Evolutionary conservation across 2,888 invertebrate species (phyloP).

Genomic region (Micoletzkya japonica): DNA sequence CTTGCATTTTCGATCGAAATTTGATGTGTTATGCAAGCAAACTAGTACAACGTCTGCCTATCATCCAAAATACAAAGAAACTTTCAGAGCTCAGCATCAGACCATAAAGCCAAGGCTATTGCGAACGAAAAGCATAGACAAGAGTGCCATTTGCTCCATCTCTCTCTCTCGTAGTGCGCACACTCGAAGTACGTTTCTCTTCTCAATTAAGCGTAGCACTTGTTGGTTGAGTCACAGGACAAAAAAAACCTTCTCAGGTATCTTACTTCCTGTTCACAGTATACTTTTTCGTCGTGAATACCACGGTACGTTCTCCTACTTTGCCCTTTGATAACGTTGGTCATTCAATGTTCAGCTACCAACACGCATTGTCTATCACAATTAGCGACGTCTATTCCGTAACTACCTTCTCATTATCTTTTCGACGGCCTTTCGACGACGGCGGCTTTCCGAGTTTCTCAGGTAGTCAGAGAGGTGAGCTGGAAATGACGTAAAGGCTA

Average conservation of each 20-base stretch:
- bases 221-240: neutral
- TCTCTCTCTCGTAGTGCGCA: constrained; percentile 16
- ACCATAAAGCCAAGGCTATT: neutral
- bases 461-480: no score
- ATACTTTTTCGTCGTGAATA: constrained; percentile 17
- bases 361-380: constrained; percentile 6
- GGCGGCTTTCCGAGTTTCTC: constrained; percentile 11
- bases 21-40: neutral
- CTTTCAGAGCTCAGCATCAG: neutral
- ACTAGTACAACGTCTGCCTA: no score
- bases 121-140: constrained; percentile 1
- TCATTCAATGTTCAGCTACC: neutral
- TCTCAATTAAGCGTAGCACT: neutral
- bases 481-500: no score
- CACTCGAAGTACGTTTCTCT: neutral
- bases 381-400: constrained; percentile 15
- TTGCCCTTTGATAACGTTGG: neutral
- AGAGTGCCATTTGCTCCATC: neutral
- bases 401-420: constrained; percentile 12
- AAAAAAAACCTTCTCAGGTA: neutral
- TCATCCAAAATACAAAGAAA: neutral
- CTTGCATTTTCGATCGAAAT: neutral
- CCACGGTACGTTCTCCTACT: neutral
- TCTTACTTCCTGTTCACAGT: constrained; percentile 3
- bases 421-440: constrained; percentile 14